Evolutionary conservation across 2,888 invertebrate species (phyloP), one percentile per base, ranked within the genome.

Genomic region (Rhagium mordax): DNA sequence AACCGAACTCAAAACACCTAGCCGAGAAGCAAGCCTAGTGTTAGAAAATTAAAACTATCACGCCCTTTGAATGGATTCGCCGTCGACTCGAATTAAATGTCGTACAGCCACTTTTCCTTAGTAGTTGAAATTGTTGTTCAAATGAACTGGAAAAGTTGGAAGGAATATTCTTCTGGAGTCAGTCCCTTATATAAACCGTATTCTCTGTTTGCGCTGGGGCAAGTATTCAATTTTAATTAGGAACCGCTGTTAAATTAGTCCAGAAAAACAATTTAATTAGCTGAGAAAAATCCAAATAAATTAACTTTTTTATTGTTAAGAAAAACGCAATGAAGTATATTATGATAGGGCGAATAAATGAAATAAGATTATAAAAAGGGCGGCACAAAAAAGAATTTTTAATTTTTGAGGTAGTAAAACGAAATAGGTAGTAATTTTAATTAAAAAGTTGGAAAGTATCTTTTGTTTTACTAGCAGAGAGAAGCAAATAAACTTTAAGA

Each of bases 361-460:
- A 81, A 83, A 81, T 79, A 79, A 78, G 82, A 81, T 81, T 81
- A 80, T 78, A 79, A 80, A 78, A 76, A 75, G 75, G 72, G 75
- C 68, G 72, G 79, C 75, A 79, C 78, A 78, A 84, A 61, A 81
- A 81, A 75, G 84, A 85, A 85, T 85, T 85, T 85, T 86, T 85
- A 86, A 85, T 86, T 86, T 86, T 86, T 85, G 82, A 85, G 85
- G 85, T 84, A 86, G 82, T 86, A 85, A 86, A 86, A 85, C 85
- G 85, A 85, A 86, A 86, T 87, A 86, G 86, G 85, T 85, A 85
- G 86, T 86, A 86, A 86, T 86, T 87, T 87, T 87, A 87, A 87
- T 87, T 87, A 87, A 87, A 87, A 87, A 87, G 86, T 86, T 86
- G 85, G 85, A 85, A 87, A 86, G 86, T 87, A 85, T 85, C 85